Percentiles rank a stretch among this genome's conserved stretches.
These are phyloP conservation scores for Sphyrna mokarran DNA, from an alignment of 2,113 vertebrate genomes.

Conservation along the genomic window DNA sequence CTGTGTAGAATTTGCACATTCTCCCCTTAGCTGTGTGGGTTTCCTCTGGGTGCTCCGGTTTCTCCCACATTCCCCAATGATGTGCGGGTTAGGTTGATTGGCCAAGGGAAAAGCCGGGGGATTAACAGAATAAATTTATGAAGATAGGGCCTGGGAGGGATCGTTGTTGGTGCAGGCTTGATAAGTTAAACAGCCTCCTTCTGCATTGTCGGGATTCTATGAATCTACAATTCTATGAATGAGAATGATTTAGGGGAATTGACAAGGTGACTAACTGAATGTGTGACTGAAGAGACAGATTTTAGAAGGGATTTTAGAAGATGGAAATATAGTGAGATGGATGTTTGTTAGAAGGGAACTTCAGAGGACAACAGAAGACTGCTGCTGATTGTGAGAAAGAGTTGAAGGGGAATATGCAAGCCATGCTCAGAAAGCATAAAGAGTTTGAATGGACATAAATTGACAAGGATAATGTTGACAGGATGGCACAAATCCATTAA, in stretches of 20 bases:
- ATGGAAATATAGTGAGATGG: neutral
- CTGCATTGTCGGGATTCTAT: no score
- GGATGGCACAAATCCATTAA: neutral
- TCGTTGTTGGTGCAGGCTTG: no score
- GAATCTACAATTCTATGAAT: neutral
- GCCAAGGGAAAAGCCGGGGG: no score
- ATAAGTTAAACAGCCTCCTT: no score
- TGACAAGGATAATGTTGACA: neutral
- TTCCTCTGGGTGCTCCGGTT: no score
- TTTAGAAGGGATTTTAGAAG: neutral
- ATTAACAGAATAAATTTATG: no score
- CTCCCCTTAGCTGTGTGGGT: no score
- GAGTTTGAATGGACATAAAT: neutral
- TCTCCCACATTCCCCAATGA: no score
- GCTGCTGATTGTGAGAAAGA: neutral
- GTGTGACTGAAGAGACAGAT: neutral
- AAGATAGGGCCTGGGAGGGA: no score
- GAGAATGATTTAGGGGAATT: neutral
- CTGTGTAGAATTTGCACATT: no score
- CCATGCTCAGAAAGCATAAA: neutral
- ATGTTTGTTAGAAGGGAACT: neutral
- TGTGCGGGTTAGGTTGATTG: no score
- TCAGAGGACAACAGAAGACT: neutral
- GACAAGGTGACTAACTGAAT: neutral
- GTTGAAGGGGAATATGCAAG: neutral